Evolutionary conservation across 1,140 invertebrate genomes (phyloP), one percentile per base, ranked within the genome.

Genomic region (Achroia grisella): DNA sequence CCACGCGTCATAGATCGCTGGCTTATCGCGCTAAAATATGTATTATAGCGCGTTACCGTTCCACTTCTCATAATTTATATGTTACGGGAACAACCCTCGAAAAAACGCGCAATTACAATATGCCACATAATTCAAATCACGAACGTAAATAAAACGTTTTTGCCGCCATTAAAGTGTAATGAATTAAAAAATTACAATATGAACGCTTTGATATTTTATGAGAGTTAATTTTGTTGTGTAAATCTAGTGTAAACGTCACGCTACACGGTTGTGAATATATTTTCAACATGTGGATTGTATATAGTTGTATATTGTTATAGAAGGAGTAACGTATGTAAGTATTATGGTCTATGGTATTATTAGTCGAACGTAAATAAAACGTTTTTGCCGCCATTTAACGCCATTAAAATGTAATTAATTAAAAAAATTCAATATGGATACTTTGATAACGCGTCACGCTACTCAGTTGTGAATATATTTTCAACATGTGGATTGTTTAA

Each of bases 351-450:
- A n/a, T n/a, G n/a, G n/a, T n/a, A n/a, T n/a, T n/a, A n/a, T n/a
- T n/a, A n/a, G n/a, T n/a, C 62, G 63, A 61, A 66, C 40, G 48
- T 66, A 58, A 72, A 73, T 68, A 69, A 72, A 73, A 57, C 56
- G 58, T 60, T 77, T 74, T 64, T 62, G 56, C 46, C 44, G 50
- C 61, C 57, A n/a, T n/a, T n/a, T n/a, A n/a, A n/a, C n/a, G n/a
- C n/a, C n/a, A 63, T 77, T 71, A 75, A 55, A 56, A 50, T 32
- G 63, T 56, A 70, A 67, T 71, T 62, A 70, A 71, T 72, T 62
- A 47, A 58, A 63, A 65, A 67, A 59, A 42, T 55, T 45, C 44
- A 57, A 49, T 35, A 50, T 23, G 29, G 39, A 47, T 39, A 27
- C 39, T 17, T 40, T 36, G 48, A 42, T 51, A 44, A 39, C 39